Percentiles rank a stretch among this genome's conserved stretches.
Conservation (phyloP, 1,140 invertebrate genomes). For the Drosophila auraria region DNA sequence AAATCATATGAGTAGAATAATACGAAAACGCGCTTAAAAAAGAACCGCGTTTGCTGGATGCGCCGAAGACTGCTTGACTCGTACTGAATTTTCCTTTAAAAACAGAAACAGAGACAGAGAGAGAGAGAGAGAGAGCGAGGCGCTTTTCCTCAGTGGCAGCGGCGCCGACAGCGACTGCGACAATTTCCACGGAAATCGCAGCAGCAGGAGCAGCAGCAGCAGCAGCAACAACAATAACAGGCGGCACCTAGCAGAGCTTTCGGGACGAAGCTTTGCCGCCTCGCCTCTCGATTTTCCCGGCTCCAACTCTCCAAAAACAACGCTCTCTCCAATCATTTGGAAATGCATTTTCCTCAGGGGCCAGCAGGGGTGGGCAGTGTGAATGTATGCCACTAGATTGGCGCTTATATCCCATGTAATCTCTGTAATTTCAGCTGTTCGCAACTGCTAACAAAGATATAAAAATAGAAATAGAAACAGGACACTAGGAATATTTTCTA, state of each 20-base stretch:
- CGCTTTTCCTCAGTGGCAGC: slow-evolving; percentile 38
- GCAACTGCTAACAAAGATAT: slow-evolving; percentile 14
- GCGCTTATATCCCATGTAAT: slow-evolving; percentile 42
- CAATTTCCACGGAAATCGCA: slow-evolving; percentile 52
- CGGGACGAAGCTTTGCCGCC: slow-evolving; percentile 16
- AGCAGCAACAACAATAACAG: slow-evolving; percentile 33
- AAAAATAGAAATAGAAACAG: not conserved
- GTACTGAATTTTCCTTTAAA: slow-evolving; percentile 68
- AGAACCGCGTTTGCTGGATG: slow-evolving; percentile 85
- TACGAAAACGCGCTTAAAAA: slow-evolving; percentile 85
- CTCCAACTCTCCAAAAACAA: slow-evolving; percentile 46
- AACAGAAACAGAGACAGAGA: slow-evolving; percentile 4
- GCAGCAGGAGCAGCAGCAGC: not conserved
- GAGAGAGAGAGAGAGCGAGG: slow-evolving; percentile 47
- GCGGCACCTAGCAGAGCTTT: slow-evolving; percentile 35
- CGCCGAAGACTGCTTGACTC: slow-evolving; percentile 85
- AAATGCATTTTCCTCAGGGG: slow-evolving; percentile 48
- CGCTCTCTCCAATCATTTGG: slow-evolving; percentile 49
- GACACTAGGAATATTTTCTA: slow-evolving; percentile 12
- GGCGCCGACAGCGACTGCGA: slow-evolving; percentile 38
- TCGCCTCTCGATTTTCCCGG: slow-evolving; percentile 7
- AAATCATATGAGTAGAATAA: slow-evolving; percentile 85
- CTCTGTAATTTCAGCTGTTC: slow-evolving; percentile 48
- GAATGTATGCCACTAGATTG: slow-evolving; percentile 55
- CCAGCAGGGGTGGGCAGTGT: not conserved